These are phyloP conservation scores for Alloscopus bannaensis DNA, from an alignment of 2,888 invertebrate species.

Conservation along the genomic window DNA sequence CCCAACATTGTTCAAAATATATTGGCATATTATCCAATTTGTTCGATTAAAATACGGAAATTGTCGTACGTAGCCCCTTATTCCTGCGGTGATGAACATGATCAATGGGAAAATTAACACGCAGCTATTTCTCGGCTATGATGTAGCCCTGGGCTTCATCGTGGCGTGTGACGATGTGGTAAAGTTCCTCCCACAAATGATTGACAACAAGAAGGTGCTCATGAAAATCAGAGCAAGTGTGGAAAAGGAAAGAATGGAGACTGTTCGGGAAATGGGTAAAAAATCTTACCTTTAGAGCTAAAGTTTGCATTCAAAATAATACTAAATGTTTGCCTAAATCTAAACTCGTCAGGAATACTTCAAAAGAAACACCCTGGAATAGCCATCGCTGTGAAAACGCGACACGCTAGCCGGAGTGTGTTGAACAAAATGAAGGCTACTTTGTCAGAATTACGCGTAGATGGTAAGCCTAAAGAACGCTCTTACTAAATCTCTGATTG, in stretches of 20 bases:
- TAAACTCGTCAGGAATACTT: constrained; percentile 74
- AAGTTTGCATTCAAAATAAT: no score
- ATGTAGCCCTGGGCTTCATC: constrained; percentile 81
- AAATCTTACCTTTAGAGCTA: no score
- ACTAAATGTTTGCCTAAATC: background rate
- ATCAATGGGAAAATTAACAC: constrained; percentile 79
- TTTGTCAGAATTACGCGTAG: constrained; percentile 79
- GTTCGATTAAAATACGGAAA: background rate
- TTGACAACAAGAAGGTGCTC: constrained; percentile 75
- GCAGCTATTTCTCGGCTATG: constrained; percentile 80
- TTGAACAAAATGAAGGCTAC: constrained; percentile 80
- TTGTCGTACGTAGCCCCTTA: constrained; percentile 74
- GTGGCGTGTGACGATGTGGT: constrained; percentile 80
- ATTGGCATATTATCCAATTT: background rate
- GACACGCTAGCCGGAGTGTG: constrained; percentile 80
- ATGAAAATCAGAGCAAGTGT: constrained; percentile 73
- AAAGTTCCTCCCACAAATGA: constrained; percentile 78
- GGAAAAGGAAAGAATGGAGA: constrained; percentile 75
- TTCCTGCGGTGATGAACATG: constrained; percentile 78
- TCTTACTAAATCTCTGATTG: background rate
- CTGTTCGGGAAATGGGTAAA: constrained; percentile 78
- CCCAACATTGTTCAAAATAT: background rate
- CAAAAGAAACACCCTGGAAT: constrained; percentile 80
- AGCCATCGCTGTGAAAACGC: constrained; percentile 81
- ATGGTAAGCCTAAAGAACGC: constrained; percentile 73